Base-by-base conservation (phyloP, 2,888 invertebrate species). In the Lasioglossum figueresi region DNA sequence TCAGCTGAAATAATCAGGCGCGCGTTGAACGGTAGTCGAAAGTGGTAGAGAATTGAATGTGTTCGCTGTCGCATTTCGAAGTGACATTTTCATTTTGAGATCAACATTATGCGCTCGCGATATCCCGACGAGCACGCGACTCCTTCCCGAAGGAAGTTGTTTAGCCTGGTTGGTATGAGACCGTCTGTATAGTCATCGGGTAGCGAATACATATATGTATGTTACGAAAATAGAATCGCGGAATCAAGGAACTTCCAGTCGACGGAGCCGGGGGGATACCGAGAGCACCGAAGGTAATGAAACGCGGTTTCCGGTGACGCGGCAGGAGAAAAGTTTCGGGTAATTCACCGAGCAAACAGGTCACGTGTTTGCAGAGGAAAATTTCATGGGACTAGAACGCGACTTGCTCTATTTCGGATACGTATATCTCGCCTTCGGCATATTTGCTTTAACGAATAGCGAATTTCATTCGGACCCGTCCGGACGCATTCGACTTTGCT, bases 311-410 rank as follows among this genome's bases (percentile, higher is more conserved):
- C 83, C 75, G 84, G 78, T 74, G 59, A 48, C 74, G 59, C 63
- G 27, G n/a, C 23, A 19, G 12, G 77, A 70, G 79, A 73, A 56
- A 79, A 83, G 59, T 83, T 84, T 79, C 68, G 68, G 72, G 79
- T 73, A 76, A 79, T 85, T 83, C 73, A 83, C 66, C 59, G 79
- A 68, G 79, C 73, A 85, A 85, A 83, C 84, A 27, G 83, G 84
- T 78, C 84, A 68, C 75, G 75, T 79, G 83, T 85, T 85, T 85
- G 76, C 73, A n/a, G 59, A 48, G 76, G 85, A 85, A 59, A 79
- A 83, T 85, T 71, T 76, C 68, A 43, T 59, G 45, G 63, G 59
- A 76, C 76, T 52, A 27, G 59, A 74, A 70, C 16, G 19, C 79
- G 79, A 83, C 48, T 68, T 71, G 63, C 78, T 78, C 73, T 27